Base-by-base conservation (phyloP, 2,888 invertebrate genomes). In the Ophion costatus region DNA sequence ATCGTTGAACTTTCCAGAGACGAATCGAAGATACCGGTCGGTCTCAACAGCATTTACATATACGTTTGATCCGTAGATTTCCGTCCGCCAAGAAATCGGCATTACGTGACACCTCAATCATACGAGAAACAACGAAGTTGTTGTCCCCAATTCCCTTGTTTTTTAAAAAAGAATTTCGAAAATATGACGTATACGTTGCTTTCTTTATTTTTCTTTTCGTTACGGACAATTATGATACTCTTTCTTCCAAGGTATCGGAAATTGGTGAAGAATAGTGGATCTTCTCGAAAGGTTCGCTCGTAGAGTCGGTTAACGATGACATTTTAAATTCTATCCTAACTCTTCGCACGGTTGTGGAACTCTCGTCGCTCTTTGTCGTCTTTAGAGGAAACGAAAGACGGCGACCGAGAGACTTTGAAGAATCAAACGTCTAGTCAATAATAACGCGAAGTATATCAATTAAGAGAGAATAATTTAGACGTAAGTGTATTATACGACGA, bases 361-460 rank as follows among this genome's bases (percentile, higher is more conserved):
- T 80, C 80, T 57, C 70, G 24, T 63, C n/a, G 61, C 70, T 38
- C 42, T 20, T 57, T 38, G 81, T 76, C 63, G 71, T 70, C 82
- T 79, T 42, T 67, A 56, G 76, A 85, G 76, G 45, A 77, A 79
- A 80, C 38, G 22, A 63, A 57, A 33, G 22, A 24, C 66, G 66
- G 57, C 71, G 59, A 1, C 57, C 61, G 80, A 74, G 76, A 57
- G 61, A 80, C 29, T 42, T 74, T 51, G 73, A 67, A 77, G 74
- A 85, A 82, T 85, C 82, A 85, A 85, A 85, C 69, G 57, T 76
- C 73, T 85, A 80, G 85, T 85, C 85, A 82, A 77, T 85, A 84
- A 76, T 76, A 70, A 74, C 45, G 38, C 57, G 57, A 59, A 63
- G 59, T 83, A 33, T 83, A 73, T 73, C 69, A 22, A 80, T 80